Conservation (phyloP, 2,113 vertebrate genomes). For the Malurus alboscapulatus region DNA sequence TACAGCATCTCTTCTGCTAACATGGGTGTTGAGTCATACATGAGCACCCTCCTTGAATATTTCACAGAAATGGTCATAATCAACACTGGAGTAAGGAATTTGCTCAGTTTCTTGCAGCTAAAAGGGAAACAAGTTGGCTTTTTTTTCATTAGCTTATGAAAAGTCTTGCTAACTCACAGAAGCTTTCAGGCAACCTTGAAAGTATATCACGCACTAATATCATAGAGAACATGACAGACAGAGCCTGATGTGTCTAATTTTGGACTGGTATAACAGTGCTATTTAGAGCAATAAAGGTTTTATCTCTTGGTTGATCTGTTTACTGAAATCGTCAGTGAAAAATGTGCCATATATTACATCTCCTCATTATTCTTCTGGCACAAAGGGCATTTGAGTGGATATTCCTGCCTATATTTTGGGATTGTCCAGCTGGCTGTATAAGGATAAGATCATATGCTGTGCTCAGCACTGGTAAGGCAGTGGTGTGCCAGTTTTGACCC, state of each 20-base stretch:
- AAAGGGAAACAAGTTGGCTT: not conserved
- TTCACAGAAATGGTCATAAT: not conserved
- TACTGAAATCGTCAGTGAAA: not conserved
- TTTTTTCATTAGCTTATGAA: not conserved
- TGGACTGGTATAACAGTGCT: not conserved
- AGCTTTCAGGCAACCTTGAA: conserved; percentile 36
- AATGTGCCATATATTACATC: not conserved
- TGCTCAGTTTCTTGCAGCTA: not conserved
- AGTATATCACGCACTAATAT: not conserved
- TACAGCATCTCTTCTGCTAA: not conserved
- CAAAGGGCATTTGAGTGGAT: not conserved
- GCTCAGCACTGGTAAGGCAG: not conserved
- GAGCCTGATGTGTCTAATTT: conserved; percentile 33
- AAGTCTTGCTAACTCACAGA: not conserved
- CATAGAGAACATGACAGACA: conserved; percentile 8
- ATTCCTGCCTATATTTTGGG: not conserved
- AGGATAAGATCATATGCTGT: not conserved
- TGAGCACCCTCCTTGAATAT: not conserved
- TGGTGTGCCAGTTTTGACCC: not conserved
- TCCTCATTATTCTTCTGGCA: not conserved
- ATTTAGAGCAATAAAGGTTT: conserved; percentile 30
- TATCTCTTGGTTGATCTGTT: conserved; percentile 28
- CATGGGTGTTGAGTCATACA: not conserved
- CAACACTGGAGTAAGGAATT: not conserved
- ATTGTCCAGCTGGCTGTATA: not conserved